Percentiles rank a stretch among this genome's conserved stretches.
phyloP scores from a whole-genome alignment of 1,140 invertebrate species.

The Wasmannia auropunctata region DNA sequence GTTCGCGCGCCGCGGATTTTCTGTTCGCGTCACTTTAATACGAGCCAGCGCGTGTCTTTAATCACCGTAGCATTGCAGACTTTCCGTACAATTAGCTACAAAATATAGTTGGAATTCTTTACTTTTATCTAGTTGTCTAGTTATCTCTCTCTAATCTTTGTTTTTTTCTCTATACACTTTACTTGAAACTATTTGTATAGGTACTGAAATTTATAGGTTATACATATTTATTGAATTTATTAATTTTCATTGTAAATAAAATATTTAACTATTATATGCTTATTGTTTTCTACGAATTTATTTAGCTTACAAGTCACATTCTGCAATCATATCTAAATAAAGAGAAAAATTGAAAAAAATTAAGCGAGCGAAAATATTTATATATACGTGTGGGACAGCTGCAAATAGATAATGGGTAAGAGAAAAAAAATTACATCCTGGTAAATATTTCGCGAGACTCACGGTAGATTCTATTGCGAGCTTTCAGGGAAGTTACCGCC shows the following conservation, averaged over 20 bases:
- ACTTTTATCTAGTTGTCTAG: not conserved
- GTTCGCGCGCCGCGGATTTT: not conserved
- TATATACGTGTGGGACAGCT: too few species aligned
- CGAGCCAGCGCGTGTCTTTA: not conserved
- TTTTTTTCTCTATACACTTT: not conserved
- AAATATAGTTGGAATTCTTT: not conserved
- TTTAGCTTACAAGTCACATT: not conserved
- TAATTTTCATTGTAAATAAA: constrained; percentile 5
- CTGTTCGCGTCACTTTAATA: not conserved
- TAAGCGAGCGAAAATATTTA: not conserved
- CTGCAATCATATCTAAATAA: not conserved
- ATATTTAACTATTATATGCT: not conserved
- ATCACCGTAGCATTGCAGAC: not conserved
- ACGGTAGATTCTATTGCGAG: constrained; percentile 1
- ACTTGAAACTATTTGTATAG: not conserved
- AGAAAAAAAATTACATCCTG: not conserved
- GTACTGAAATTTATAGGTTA: not conserved
- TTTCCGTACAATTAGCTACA: not conserved
- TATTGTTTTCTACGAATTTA: not conserved
- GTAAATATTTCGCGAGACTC: constrained; percentile 15
- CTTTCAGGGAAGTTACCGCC: constrained; percentile 43
- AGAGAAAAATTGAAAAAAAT: not conserved
- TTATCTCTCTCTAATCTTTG: not conserved
- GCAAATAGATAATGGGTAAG: not conserved
- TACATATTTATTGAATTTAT: not conserved